Percentiles rank a stretch among this genome's conserved stretches.
Conservation (phyloP, 2,113 vertebrate species). For the Herpailurus yagouaroundi region DNA sequence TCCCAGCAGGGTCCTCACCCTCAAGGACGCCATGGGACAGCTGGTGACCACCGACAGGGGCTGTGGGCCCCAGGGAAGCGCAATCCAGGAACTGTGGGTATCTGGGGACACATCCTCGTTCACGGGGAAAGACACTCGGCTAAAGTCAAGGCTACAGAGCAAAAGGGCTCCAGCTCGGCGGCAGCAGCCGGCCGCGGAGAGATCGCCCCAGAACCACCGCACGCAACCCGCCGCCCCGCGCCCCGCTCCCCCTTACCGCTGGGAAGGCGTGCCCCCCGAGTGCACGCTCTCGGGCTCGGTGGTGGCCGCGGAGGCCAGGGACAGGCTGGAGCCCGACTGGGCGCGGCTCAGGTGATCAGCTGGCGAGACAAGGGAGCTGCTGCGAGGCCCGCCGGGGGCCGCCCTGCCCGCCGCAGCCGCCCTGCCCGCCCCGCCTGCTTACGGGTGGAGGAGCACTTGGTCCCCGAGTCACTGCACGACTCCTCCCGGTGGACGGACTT, state of each 20-base stretch:
- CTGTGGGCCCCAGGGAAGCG: rapidly evolving
- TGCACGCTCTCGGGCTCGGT: slow-evolving; percentile 94
- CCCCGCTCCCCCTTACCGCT: slow-evolving; percentile 86
- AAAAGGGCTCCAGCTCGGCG: background rate
- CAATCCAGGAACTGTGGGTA: background rate
- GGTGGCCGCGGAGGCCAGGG: slow-evolving; percentile 92
- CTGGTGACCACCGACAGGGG: rapidly evolving
- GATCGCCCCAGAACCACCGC: background rate
- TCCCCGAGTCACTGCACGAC: slow-evolving; percentile 87
- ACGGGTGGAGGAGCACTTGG: slow-evolving; percentile 92
- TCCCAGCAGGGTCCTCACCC: background rate
- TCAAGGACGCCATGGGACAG: rapidly evolving
- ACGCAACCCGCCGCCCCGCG: background rate
- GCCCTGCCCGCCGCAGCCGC: background rate
- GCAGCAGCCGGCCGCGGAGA: background rate
- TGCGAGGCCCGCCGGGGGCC: rapidly evolving
- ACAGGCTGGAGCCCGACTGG: slow-evolving; percentile 95
- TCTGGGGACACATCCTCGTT: rapidly evolving
- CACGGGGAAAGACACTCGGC: rapidly evolving
- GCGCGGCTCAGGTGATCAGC: slow-evolving; percentile 92
- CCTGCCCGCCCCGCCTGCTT: slow-evolving; percentile 60
- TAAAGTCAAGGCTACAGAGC: background rate
- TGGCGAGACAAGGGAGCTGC: slow-evolving; percentile 66
- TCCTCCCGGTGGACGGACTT: slow-evolving; percentile 95
- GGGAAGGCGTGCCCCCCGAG: slow-evolving; percentile 91